Evolutionary conservation across 2,888 invertebrate species (phyloP).

Genomic region (Hyalella azteca): DNA sequence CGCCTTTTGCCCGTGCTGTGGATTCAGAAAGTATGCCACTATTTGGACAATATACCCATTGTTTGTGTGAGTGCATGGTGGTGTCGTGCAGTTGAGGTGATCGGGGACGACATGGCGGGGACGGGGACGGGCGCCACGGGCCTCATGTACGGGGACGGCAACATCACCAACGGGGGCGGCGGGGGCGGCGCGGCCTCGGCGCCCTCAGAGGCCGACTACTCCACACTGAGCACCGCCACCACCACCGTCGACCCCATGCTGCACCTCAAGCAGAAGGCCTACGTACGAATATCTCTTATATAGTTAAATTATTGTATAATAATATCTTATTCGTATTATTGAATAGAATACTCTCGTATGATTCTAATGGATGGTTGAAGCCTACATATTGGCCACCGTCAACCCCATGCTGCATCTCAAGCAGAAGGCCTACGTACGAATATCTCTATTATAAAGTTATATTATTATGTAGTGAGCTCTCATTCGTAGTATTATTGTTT

Average conservation of each 20-base stretch:
- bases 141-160: background rate
- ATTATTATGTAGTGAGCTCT: background rate
- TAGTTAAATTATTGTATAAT: background rate
- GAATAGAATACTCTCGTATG: background rate
- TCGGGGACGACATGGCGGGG: slow-evolving; percentile 11
- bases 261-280: slow-evolving; percentile 32
- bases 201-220: slow-evolving; percentile 28
- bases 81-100: slow-evolving; percentile 38
- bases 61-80: no score
- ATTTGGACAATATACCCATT: no score
- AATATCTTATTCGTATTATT: background rate
- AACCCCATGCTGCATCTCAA: background rate
- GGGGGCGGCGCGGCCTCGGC: background rate
- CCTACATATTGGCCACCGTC: no score
- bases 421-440: background rate
- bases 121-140: background rate
- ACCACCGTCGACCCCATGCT: slow-evolving; percentile 36
- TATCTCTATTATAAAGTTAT: background rate
- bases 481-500: background rate
- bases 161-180: background rate
- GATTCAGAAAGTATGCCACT: no score
- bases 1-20: no score
- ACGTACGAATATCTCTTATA: background rate
- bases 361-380: background rate
- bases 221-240: slow-evolving; percentile 12